A percentile compares a stretch with the other conserved stretches of the same genome.
These are phyloP conservation scores for Delia radicum DNA, from an alignment of 1,140 invertebrate species.

Conservation along the genomic window DNA sequence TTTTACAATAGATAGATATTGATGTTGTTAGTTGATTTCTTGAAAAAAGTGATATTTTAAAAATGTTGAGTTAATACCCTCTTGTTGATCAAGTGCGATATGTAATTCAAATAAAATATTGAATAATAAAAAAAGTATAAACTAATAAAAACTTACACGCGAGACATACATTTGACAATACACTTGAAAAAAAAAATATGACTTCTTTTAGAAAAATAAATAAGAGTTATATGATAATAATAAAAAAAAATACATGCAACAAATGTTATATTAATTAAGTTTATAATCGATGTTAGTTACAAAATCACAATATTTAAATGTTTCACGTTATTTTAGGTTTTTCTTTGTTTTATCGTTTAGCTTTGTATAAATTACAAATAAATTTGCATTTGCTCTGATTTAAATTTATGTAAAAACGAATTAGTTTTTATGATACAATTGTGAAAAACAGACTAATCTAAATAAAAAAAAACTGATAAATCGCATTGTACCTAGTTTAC, in stretches of 20 bases:
- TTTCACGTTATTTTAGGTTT: background rate
- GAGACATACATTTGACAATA: slow-evolving; percentile 21
- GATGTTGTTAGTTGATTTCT: too few species aligned
- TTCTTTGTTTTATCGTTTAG: background rate
- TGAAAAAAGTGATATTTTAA: too few species aligned
- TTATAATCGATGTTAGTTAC: background rate
- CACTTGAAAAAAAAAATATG: slow-evolving; percentile 6
- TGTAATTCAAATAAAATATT: background rate
- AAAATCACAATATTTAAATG: background rate
- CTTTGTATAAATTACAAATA: background rate
- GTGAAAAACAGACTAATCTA: too few species aligned
- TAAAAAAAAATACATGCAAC: background rate
- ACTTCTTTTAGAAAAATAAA: background rate
- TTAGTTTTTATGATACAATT: too few species aligned
- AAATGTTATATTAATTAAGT: background rate
- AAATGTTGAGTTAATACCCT: too few species aligned
- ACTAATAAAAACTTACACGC: background rate
- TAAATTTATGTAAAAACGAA: too few species aligned
- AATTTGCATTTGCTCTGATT: too few species aligned
- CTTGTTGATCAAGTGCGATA: too few species aligned
- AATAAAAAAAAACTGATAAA: too few species aligned
- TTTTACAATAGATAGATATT: too few species aligned
- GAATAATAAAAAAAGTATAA: background rate
- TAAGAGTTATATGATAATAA: background rate
- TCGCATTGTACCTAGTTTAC: too few species aligned